Evolutionary conservation across 2,888 invertebrate species (phyloP).

Genomic region (Pandemis corylana): DNA sequence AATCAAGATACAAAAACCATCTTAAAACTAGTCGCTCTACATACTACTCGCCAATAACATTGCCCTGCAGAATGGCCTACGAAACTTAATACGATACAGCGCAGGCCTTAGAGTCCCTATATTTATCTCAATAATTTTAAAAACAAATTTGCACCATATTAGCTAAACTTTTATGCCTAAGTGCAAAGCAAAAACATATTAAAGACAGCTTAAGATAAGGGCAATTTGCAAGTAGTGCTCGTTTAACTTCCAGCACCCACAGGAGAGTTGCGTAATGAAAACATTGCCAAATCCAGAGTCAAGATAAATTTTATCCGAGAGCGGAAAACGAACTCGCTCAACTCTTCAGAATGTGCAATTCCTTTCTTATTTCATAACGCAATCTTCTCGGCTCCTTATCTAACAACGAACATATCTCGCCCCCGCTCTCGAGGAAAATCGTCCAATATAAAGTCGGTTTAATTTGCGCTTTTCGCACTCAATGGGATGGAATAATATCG

Average conservation of each 20-base stretch:
- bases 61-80: no score
- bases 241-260: constrained; percentile 15
- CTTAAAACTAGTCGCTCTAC: no score
- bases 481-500: constrained; percentile 85
- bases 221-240: constrained; percentile 20
- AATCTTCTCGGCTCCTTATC: constrained; percentile 83
- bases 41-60: no score
- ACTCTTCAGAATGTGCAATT: constrained; percentile 80
- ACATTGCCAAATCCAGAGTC: constrained; percentile 58
- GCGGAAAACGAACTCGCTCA: constrained; percentile 61
- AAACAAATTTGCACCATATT: background rate
- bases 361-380: constrained; percentile 84
- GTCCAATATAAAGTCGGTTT: constrained; percentile 85
- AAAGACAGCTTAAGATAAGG: constrained; percentile 4
- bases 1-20: no score
- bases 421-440: constrained; percentile 81
- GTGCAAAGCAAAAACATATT: background rate
- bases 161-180: background rate
- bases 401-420: constrained; percentile 82
- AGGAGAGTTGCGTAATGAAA: constrained; percentile 58
- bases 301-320: constrained; percentile 68
- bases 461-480: constrained; percentile 86
- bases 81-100: no score
- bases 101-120: background rate
- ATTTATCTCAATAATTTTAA: background rate